Conservation (phyloP, 2,113 vertebrate species). For the Phylloscopus whistleri region DNA sequence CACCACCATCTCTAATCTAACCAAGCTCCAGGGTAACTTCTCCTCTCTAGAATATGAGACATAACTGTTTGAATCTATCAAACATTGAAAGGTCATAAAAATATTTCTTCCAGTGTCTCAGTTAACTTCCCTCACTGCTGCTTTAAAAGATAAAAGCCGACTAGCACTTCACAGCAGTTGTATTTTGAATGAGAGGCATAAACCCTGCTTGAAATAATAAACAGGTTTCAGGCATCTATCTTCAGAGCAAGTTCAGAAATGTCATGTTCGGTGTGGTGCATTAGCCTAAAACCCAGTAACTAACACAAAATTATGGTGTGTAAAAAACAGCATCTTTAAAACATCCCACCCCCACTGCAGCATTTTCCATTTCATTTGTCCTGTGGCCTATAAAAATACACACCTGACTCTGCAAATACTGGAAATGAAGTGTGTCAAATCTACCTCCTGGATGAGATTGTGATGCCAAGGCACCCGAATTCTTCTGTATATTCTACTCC, state of each 20-base stretch:
- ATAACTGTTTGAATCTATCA: not conserved
- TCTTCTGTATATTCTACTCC: not conserved
- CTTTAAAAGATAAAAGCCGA: not conserved
- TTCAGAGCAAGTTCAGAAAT: not conserved
- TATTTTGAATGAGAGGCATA: not conserved
- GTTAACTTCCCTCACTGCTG: not conserved
- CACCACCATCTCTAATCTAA: not conserved
- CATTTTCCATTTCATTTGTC: not conserved
- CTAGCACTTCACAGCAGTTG: not conserved
- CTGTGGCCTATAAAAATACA: not conserved
- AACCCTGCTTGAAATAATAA: not conserved
- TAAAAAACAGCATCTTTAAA: not conserved
- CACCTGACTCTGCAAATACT: not conserved
- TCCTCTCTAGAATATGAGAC: not conserved
- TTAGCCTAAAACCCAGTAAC: not conserved
- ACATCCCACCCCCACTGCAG: accelerated
- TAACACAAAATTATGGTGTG: not conserved
- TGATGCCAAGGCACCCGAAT: not conserved
- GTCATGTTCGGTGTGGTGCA: not conserved
- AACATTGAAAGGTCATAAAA: not conserved
- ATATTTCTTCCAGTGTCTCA: not conserved
- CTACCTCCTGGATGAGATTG: not conserved
- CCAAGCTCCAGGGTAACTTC: not conserved
- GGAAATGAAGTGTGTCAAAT: not conserved
- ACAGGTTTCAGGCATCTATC: not conserved